Percentiles rank a stretch among this genome's conserved stretches.
phyloP scores from a whole-genome alignment of 2,797 vertebrate genomes.

The Dryobates pubescens region DNA sequence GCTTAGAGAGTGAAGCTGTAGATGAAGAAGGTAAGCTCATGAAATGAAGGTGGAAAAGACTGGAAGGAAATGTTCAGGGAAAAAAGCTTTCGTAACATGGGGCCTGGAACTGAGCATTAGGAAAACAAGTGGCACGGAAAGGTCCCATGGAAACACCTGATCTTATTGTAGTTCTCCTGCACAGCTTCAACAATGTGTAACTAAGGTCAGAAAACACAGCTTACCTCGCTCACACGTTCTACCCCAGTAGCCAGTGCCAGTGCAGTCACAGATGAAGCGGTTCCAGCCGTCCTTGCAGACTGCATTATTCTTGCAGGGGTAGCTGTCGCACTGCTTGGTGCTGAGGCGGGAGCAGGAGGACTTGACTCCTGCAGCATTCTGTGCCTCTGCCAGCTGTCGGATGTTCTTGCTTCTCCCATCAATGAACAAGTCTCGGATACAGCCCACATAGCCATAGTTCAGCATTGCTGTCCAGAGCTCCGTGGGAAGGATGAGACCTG shows the following conservation, averaged over 20 bases:
- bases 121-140: not conserved
- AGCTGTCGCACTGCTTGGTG: constrained; percentile 95
- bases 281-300: constrained; percentile 98
- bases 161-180: not conserved
- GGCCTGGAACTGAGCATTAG: not conserved
- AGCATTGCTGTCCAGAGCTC: constrained; percentile 99
- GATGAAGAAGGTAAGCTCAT: not conserved
- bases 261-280: constrained; percentile 98
- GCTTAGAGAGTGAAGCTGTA: not conserved
- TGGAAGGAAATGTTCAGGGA: not conserved
- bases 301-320: constrained; percentile 95
- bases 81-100: not conserved
- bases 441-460: constrained; percentile 97
- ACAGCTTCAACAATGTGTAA: not conserved
- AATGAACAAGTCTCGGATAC: constrained; percentile 96
- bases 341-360: constrained; percentile 91
- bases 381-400: constrained; percentile 93
- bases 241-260: constrained; percentile 94
- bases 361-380: constrained; percentile 96
- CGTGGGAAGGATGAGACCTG: constrained; percentile 93
- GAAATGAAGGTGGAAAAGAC: not conserved
- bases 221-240: constrained; percentile 96
- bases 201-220: constrained; percentile 6
- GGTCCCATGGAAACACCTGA: not conserved
- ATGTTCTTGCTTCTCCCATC: constrained; percentile 98